Conservation (phyloP, 2,113 vertebrate species). For the Prunella fulvescens region DNA sequence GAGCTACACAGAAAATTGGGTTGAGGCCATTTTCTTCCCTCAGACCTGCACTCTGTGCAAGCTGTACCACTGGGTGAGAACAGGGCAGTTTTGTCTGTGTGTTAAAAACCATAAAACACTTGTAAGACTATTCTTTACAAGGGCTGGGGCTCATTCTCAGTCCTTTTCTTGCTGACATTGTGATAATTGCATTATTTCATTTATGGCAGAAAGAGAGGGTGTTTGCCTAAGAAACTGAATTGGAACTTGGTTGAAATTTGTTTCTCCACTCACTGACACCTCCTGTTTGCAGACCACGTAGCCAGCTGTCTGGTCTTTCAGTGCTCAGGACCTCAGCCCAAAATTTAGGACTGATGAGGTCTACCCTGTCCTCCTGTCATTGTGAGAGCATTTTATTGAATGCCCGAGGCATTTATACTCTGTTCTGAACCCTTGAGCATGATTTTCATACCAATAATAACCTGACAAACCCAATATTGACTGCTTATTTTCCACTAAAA, state of each 20-base stretch:
- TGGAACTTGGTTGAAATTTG: neutral
- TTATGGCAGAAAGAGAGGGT: neutral
- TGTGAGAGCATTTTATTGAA: neutral
- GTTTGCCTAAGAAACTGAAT: neutral
- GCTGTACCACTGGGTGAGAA: accelerated
- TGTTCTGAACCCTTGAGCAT: neutral
- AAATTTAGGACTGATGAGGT: neutral
- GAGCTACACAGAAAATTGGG: neutral
- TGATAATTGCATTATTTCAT: neutral
- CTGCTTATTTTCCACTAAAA: neutral
- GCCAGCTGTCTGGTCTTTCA: accelerated
- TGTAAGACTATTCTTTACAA: neutral
- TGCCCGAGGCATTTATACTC: neutral
- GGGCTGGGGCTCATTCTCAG: accelerated
- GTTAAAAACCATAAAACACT: neutral
- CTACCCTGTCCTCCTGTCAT: neutral
- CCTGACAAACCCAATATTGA: neutral
- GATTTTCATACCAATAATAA: neutral
- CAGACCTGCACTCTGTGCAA: neutral
- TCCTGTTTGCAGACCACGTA: neutral
- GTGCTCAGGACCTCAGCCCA: neutral
- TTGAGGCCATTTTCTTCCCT: neutral
- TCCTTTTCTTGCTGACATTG: neutral
- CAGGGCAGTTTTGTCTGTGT: neutral
- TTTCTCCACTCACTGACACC: neutral